Evolutionary conservation across 2,888 invertebrate genomes (phyloP).

Genomic region (Drosophila mercatorum): DNA sequence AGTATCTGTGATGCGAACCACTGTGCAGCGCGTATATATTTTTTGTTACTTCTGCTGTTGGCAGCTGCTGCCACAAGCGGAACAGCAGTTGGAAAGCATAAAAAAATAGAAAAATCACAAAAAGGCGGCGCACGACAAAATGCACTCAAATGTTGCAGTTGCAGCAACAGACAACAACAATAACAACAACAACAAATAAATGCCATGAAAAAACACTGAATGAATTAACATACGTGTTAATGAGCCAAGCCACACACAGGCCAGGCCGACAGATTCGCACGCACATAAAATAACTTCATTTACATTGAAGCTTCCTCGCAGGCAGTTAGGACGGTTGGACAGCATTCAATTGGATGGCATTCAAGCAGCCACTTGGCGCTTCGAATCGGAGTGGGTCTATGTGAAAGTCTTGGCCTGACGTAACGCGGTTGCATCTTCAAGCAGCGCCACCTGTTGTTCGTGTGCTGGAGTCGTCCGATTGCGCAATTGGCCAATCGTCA

Average conservation of each 20-base stretch:
- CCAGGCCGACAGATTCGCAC: constrained; percentile 42
- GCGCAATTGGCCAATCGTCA: constrained; percentile 65
- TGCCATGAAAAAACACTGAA: constrained; percentile 44
- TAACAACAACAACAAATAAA: constrained; percentile 34
- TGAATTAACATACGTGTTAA: constrained; percentile 70
- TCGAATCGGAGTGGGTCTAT: constrained; percentile 27
- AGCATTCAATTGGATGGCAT: constrained; percentile 16
- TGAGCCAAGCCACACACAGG: constrained; percentile 47
- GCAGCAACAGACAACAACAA: constrained; percentile 34
- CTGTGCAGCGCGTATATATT: constrained; percentile 26
- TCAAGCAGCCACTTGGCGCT: constrained; percentile 17
- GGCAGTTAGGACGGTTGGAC: background rate
- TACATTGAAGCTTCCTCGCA: constrained; percentile 24
- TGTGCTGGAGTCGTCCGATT: constrained; percentile 40
- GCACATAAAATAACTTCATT: constrained; percentile 51
- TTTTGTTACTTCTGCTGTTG: constrained; percentile 9
- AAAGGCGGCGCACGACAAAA: constrained; percentile 48
- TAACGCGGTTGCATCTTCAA: constrained; percentile 66
- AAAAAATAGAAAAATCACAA: constrained; percentile 22
- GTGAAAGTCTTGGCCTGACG: constrained; percentile 60
- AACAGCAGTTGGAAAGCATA: constrained; percentile 43
- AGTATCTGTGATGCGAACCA: constrained; percentile 37
- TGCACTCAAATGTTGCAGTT: constrained; percentile 43
- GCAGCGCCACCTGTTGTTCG: constrained; percentile 27
- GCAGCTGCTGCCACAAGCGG: constrained; percentile 39